Evolutionary conservation across 1,140 invertebrate species (phyloP).

Genomic region (Patella vulgata): DNA sequence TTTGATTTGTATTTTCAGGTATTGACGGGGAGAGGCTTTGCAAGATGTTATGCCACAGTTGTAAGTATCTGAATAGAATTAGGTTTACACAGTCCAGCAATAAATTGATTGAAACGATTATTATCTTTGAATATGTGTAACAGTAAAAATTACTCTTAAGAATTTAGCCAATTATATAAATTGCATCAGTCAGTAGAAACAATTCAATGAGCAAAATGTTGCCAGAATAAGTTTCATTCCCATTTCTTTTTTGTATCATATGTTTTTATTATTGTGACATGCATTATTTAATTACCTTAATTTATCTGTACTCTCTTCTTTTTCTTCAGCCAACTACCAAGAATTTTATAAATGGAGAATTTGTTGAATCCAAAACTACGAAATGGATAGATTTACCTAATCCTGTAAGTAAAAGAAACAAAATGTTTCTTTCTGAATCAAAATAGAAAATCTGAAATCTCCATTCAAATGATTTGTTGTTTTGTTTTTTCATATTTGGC

Average conservation of each 20-base stretch:
- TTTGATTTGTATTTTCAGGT: constrained; percentile 1
- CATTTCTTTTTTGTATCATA: no score
- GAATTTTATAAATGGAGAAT: constrained; percentile 94
- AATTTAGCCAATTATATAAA: background rate
- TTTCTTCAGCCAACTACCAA: constrained; percentile 71
- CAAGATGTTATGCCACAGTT: constrained; percentile 3
- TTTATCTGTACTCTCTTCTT: constrained; percentile 13
- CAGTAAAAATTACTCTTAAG: background rate
- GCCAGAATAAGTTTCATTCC: no score
- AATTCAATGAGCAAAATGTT: background rate
- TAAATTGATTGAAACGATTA: no score
- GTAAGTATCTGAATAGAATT: background rate
- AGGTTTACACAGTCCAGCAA: background rate
- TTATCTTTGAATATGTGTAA: background rate
- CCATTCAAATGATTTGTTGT: no score
- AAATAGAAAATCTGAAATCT: no score
- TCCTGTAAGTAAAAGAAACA: constrained; percentile 79
- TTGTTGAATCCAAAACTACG: constrained; percentile 89
- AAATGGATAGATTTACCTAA: constrained; percentile 96
- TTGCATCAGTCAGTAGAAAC: background rate
- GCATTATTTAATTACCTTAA: no score
- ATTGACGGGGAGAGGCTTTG: background rate
- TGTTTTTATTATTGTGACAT: no score
- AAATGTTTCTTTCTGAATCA: no score
- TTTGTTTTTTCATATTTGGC: no score